Conservation (phyloP, 1,140 invertebrate genomes). For the Macrosteles quadrilineatus region DNA sequence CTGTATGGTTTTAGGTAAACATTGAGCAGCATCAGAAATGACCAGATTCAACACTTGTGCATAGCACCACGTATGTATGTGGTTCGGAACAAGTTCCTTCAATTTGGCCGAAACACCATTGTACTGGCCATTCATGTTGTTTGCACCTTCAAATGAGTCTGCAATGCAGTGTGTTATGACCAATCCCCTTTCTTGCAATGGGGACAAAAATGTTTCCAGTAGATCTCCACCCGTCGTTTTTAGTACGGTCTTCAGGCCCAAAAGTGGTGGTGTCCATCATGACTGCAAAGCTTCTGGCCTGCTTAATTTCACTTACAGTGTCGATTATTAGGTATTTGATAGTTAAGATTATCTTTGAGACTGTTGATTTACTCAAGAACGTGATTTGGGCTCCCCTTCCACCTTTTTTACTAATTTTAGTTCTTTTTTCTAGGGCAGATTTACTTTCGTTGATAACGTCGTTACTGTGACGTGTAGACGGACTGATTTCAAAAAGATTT, state of each 20-base stretch:
- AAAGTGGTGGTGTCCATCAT: background rate
- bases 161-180: background rate
- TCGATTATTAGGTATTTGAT: background rate
- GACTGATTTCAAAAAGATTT: too few relatives aligned
- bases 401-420: too few relatives aligned
- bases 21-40: background rate
- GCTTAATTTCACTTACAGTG: background rate
- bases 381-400: background rate
- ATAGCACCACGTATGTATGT: constrained; percentile 16
- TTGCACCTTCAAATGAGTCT: background rate
- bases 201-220: background rate
- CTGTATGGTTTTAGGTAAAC: background rate
- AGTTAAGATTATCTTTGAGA: background rate
- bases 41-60: background rate
- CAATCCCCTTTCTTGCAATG: background rate
- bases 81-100: background rate
- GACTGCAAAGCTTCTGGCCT: background rate
- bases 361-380: background rate
- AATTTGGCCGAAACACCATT: constrained; percentile 7
- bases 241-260: background rate
- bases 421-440: too few relatives aligned
- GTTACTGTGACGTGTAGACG: too few relatives aligned
- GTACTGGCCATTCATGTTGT: constrained; percentile 22
- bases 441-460: too few relatives aligned
- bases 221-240: background rate